These are phyloP conservation scores for Picathartes gymnocephalus DNA, from an alignment of 2,113 vertebrate species.

Conservation along the genomic window DNA sequence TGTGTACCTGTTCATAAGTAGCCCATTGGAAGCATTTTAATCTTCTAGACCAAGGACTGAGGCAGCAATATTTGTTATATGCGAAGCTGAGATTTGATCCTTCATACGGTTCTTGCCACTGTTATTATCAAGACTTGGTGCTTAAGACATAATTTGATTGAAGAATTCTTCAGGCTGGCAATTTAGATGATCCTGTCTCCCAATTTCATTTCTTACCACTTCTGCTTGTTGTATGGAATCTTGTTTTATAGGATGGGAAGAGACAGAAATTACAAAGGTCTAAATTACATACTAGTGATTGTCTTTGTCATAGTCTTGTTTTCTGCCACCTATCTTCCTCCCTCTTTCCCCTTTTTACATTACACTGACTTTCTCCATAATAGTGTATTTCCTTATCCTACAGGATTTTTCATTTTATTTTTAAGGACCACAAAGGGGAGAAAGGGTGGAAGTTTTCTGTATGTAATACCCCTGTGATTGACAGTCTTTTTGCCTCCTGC, in stretches of 20 bases:
- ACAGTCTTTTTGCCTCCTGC: conserved; percentile 60
- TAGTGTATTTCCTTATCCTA: not conserved
- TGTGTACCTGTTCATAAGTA: not conserved
- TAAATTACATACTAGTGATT: not conserved
- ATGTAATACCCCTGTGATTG: conserved; percentile 47
- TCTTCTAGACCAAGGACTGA: not conserved
- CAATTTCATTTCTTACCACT: not conserved
- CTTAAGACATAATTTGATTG: not conserved
- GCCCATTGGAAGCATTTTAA: not conserved
- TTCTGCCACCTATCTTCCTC: conserved; percentile 1
- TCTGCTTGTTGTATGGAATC: not conserved
- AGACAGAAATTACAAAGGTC: not conserved
- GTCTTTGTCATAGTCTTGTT: not conserved
- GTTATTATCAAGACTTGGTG: not conserved
- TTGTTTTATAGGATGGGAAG: not conserved
- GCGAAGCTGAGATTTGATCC: not conserved
- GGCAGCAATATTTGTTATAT: not conserved
- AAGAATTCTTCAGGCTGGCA: not conserved
- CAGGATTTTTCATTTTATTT: not conserved
- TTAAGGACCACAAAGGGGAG: not conserved
- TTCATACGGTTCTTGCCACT: not conserved
- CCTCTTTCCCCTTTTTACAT: not conserved
- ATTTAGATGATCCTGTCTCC: not conserved
- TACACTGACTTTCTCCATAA: not conserved
- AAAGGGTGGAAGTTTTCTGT: conserved; percentile 40